Conservation (phyloP, 2,888 invertebrate genomes). For the Aethes cnicana region DNA sequence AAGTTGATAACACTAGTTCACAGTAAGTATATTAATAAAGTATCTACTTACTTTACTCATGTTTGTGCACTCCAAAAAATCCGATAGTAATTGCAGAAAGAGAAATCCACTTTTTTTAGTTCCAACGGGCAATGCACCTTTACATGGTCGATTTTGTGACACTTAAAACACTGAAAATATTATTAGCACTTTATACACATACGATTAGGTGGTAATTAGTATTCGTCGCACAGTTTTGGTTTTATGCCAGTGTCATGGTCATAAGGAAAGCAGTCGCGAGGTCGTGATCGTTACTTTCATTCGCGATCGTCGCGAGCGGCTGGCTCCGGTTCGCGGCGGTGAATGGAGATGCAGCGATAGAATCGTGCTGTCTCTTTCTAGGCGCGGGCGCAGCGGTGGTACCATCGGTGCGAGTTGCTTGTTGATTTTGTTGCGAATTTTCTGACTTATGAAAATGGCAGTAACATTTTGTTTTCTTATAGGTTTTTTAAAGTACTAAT, state of each 20-base stretch:
- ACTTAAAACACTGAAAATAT: slow-evolving; percentile 31
- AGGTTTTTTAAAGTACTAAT: too few species aligned
- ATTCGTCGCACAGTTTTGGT: slow-evolving; percentile 27
- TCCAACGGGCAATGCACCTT: slow-evolving; percentile 40
- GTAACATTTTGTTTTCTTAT: too few species aligned
- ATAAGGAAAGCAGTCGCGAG: slow-evolving; percentile 38
- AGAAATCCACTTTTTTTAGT: slow-evolving; percentile 39
- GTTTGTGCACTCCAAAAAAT: slow-evolving; percentile 36
- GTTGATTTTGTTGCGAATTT: not conserved
- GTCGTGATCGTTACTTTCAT: slow-evolving; percentile 38
- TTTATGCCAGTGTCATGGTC: slow-evolving; percentile 50
- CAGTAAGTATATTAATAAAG: not conserved
- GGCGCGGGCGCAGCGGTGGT: slow-evolving; percentile 46
- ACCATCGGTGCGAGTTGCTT: slow-evolving; percentile 39
- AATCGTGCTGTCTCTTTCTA: slow-evolving; percentile 47
- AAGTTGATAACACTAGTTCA: too few species aligned
- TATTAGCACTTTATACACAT: slow-evolving; percentile 15
- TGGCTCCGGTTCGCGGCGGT: slow-evolving; percentile 50
- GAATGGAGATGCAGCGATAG: slow-evolving; percentile 45
- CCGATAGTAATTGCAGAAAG: slow-evolving; percentile 35
- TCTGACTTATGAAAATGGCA: not conserved
- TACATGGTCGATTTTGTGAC: slow-evolving; percentile 39
- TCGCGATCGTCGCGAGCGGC: slow-evolving; percentile 43
- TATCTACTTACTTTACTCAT: slow-evolving; percentile 37
- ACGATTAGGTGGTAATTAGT: slow-evolving; percentile 18